Base-by-base conservation (phyloP, 1,140 invertebrate genomes). In the Heliconius nattereri region DNA sequence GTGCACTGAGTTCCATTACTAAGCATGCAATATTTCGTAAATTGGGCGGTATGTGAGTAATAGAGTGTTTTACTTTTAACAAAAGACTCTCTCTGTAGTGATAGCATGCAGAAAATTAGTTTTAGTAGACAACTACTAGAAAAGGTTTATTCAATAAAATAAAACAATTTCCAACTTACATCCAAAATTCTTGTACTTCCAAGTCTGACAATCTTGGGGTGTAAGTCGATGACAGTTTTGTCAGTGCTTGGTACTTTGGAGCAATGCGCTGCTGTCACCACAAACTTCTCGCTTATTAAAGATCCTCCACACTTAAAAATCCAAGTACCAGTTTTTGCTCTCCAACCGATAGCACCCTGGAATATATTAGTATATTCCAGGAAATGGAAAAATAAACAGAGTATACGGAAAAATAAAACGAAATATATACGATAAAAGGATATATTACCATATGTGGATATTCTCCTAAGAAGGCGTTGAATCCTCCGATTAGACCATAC, bases 291-390 rank as follows among this genome's bases (percentile, higher is more conserved):
- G 40, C 83, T 84, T 7, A 84, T 84, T 16, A 83, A 66, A 7
- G 81, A 82, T 20, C 79, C 79, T 26, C 81, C 83, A 71, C 83
- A 84, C 76, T 83, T 81, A 57, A 82, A 84, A 26, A 82, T 77
- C 81, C 81, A 82, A 16, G 72, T 75, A n/a, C 72, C 76, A 35
- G 5, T 8, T n/a, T 9, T 26, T 29, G 60, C 72, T 29, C 70
- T 77, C 83, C 83, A 84, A 7, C 83, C 83, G 35, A 84, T 49
- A 52, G 83, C 83, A 70, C 75, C 78, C 81, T 84, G 26, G n/a
- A 76, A 76, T 78, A 72, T 19, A n/a, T n/a, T n/a, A n/a, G n/a
- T n/a, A n/a, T n/a, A n/a, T n/a, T n/a, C n/a, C n/a, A n/a, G n/a
- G n/a, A n/a, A n/a, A n/a, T n/a, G n/a, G n/a, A n/a, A n/a, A n/a